Base-by-base conservation (phyloP, 2,797 vertebrate genomes). In the Cynopterus sphinx region DNA sequence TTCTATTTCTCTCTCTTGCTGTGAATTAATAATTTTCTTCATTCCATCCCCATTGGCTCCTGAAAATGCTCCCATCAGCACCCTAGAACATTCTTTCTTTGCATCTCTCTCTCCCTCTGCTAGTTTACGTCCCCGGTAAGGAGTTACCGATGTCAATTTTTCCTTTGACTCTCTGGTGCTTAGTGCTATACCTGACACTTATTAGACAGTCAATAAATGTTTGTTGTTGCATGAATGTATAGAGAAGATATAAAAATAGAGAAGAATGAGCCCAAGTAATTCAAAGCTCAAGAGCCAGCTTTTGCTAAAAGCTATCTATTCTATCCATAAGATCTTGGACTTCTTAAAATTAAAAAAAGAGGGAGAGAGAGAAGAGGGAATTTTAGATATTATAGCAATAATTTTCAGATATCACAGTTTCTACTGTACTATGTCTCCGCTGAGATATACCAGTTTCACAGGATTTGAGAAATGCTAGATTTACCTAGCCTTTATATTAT, bases 301-400 rank as follows among this genome's bases (percentile, higher is more conserved):
- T 90, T 91, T 70, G 36, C 68, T 86, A 67, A 86, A 82, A 94
- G 61, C 22, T n/a, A 6, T 51, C 43, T 36, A 74, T 95, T 78
- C 51, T 68, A 19, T 46, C 68, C 57, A 36, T 73, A 67, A 61
- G 41, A 87, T 73, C 33, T 57, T 59, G 36, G 28, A 88, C 33
- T 74, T 92, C 41, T 63, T 74, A 59, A 74, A 78, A 77, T 78
- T 43, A 81, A 46, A 70, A 36, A 79, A 26, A 68, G 26, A 82
- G 10, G 26, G n/a, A 49, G 73, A 65, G 36, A 19, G 19, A 39
- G 67, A 82, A 78, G 13, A 57, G 19, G 8, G 16, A 46, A 24
- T 87, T 79, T 90, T 73, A 81, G 86, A 91, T 87, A 91, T 94
- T 87, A 46, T 46, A 84, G 74, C 65, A 91, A 71, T 84, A 91